Base-by-base conservation (phyloP, 2,113 vertebrate genomes). In the Tachysurus vachellii region DNA sequence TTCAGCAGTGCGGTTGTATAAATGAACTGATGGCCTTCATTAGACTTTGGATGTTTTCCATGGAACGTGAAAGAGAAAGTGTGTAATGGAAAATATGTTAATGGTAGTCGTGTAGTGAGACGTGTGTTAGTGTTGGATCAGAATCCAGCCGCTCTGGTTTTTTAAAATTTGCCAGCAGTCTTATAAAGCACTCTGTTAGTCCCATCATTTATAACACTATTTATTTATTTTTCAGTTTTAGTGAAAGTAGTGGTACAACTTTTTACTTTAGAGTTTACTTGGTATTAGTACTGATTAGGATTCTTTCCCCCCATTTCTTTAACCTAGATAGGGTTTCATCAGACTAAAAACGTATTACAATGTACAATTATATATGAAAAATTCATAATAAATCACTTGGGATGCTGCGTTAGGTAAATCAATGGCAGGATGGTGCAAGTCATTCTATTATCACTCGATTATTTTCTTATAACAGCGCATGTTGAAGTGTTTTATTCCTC, bases 21-120 rank as follows among this genome's bases (percentile, higher is more conserved):
- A 11, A 21, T 75, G 4, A 50, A 47, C 44, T 50, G 50, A 50
- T 5, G 21, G 23, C 47, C 23, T 47, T 23, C 9, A 42, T 70
- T 17, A 31, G 26, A 70, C 21, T 12, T 26, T 19, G 19, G 12
- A 44, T 36, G 28, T 31, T 70, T 10, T 70, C 13, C 28, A 70
- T 70, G 66, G 66, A 36, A 16, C 16, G 26, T 66, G 53, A 47
- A 70, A 26, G 62, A 68, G 62, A 42, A 31, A 79, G 53, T 57
- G 42, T 83, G 85, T 61, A 76, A 56, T 84, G 85, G 88, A 87
- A 89, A 87, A 53, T 75, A 73, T 87, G 73, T 81, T 86, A 70
- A 89, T 83, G 44, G 73, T 28, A 54, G 80, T 54, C 23, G 86
- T 71, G 16, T 80, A 44, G 56, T 61, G 28, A 70, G 62, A 44